Evolutionary conservation across 2,113 vertebrate genomes (phyloP), one percentile per base, ranked within the genome.

Genomic region (Spheniscus mendiculus): DNA sequence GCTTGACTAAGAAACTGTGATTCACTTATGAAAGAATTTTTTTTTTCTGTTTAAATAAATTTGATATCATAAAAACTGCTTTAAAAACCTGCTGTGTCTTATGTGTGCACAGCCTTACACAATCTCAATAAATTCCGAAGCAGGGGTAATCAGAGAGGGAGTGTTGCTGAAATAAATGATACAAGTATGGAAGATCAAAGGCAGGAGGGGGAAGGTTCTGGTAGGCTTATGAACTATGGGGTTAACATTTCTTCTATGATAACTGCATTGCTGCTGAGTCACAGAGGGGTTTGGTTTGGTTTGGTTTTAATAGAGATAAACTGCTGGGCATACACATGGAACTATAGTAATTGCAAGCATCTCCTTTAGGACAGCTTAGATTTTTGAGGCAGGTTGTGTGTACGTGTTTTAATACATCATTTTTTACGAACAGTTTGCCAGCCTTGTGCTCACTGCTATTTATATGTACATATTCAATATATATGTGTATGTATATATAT

Each of bases 401-500:
- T 26, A 36, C 10, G 1, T 52, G 4, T 47, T 81, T 45, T 49
- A 49, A 62, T 69, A 42, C 6, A 7, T 66, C 1, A 19, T 30
- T 73, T 78, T 82, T 26, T 58, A 9, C 50, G 29, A 56, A 52
- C 21, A 26, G 22, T 77, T 80, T 95, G 23, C 27, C 36, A 55
- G 14, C 52, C 50, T 70, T 50, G 11, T 62, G 61, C 84, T 87
- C 38, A 44, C 26, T 55, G 22, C 15, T 71, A 2, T 81, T 78
- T 77, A 6, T 32, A 15, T 36, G 6, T 36, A 19, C 4, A 0
- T 49, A 26, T 45, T 63, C 17, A 10, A 3, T 53, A 15, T 11
- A 4, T 14, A 34, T 18, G 0, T 11, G 2, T 36, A 5, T 19
- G 4, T 78, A 2, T 27, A 0, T 27, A 0, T 66, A 16, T 66